Percentiles rank a stretch among this genome's conserved stretches.
Conservation (phyloP, 2,797 vertebrate genomes). For the Erpetoichthys calabaricus region DNA sequence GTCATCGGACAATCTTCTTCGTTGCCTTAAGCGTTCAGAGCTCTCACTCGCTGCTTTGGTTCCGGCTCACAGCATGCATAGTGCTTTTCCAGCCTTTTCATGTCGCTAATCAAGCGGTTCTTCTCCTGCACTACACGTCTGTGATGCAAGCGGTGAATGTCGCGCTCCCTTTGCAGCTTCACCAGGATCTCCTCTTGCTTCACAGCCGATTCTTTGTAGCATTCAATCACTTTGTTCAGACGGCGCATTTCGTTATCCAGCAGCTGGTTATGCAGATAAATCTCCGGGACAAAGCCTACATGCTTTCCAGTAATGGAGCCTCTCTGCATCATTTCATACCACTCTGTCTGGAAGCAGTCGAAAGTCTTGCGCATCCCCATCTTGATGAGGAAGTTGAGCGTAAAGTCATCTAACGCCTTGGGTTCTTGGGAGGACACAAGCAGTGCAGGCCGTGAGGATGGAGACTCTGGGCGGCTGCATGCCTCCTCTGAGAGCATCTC, state of each 20-base stretch:
- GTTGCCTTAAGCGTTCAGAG: no score
- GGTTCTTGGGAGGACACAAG: slow-evolving; percentile 15
- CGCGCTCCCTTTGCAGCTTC: slow-evolving; percentile 57
- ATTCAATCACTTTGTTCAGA: slow-evolving; percentile 50
- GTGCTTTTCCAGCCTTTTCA: slow-evolving; percentile 64
- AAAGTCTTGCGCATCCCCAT: slow-evolving; percentile 73
- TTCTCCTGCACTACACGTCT: slow-evolving; percentile 67
- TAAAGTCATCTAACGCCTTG: slow-evolving; percentile 62
- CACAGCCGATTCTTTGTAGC: slow-evolving; percentile 41
- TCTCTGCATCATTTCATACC: slow-evolving; percentile 63
- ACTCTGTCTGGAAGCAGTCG: slow-evolving; percentile 77
- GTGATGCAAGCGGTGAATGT: slow-evolving; percentile 67
- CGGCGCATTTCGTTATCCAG: slow-evolving; percentile 54
- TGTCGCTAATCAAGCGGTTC: slow-evolving; percentile 56
- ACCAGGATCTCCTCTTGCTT: slow-evolving; percentile 47
- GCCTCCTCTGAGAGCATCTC: no score
- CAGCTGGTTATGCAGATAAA: slow-evolving; percentile 50
- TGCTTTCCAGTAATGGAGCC: slow-evolving; percentile 32
- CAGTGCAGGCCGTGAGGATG: no score
- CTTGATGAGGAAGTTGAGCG: slow-evolving; percentile 71
- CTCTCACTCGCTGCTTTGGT: slow-evolving; percentile 32
- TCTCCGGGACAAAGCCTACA: slow-evolving; percentile 44
- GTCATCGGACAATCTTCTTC: no score
- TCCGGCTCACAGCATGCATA: slow-evolving; percentile 57
- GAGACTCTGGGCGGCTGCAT: no score